Base-by-base conservation (phyloP, 2,797 vertebrate species). In the Anomalospiza imberbis region DNA sequence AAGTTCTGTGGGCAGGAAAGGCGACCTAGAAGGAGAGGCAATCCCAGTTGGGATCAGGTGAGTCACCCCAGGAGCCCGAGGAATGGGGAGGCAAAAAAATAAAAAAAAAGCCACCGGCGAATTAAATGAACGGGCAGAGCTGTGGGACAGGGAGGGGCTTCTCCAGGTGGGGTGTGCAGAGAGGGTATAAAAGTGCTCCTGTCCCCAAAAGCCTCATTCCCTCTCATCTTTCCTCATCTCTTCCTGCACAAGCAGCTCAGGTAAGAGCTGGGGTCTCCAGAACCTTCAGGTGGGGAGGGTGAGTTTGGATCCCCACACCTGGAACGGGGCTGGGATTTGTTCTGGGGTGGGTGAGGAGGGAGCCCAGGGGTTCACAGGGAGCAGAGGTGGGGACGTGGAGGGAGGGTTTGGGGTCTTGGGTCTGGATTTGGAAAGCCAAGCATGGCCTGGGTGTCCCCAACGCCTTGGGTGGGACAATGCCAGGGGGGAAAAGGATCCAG, bases 401-500 rank as follows among this genome's bases (percentile, higher is more conserved):
- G 70, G 70, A 58, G 29, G 10, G 1, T 54, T 17, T 13, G 34
- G 29, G 24, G 17, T 6, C 8, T 2, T 36, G 25, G 8, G 40
- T 4, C 1, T 2, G 74, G 21, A 13, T 58, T 58, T 4, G 19
- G 16, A 42, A 32, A 75, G 20, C 13, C 72, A 7, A 3, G 12
- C 3, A 0, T 0, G 15, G 3, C 32, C 58, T 7, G 15, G 32
- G 6, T 26, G 42, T 21, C 88, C 31, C 12, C 7, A 17, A 2
- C 0, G 0, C 4, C 54, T 19, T 12, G 2, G 2, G 6, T 18
- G 53, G 86, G 75, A 60, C n/a, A 31, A 28, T 7, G 14, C 42
- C 7, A 0, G 0, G 1, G 18, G 4, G 5, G 8, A 6, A 2
- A 21, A 60, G 12, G 13, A 68, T 3, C 10, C 17, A 17, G 18